These are phyloP conservation scores for Nomada hirtipes DNA, from an alignment of 2,888 invertebrate genomes.

Conservation along the genomic window DNA sequence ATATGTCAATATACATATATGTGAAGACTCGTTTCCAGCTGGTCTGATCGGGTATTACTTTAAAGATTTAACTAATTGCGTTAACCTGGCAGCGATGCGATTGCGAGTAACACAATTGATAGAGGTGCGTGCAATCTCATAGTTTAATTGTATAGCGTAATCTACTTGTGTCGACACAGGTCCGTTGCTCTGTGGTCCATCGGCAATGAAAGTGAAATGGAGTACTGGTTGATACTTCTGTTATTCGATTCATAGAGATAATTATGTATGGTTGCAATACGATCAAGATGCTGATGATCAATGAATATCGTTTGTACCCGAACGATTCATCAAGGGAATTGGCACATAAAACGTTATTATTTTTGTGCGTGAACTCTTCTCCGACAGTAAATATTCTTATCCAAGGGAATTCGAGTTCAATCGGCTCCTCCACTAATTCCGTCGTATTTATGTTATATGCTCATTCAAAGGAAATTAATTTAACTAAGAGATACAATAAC, in stretches of 20 bases:
- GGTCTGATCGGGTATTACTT: constrained; percentile 78
- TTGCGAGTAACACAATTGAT: constrained; percentile 44
- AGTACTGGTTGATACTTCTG: constrained; percentile 30
- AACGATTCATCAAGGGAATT: constrained; percentile 14
- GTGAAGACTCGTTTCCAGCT: constrained; percentile 81
- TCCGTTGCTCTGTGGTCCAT: constrained; percentile 26
- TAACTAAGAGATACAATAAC: background rate
- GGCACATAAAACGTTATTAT: constrained; percentile 17
- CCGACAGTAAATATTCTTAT: constrained; percentile 11
- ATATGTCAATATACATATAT: constrained; percentile 69
- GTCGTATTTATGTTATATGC: constrained; percentile 20
- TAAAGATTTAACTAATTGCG: constrained; percentile 65
- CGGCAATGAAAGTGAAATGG: constrained; percentile 33
- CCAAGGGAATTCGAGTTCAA: background rate
- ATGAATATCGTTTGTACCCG: constrained; percentile 23
- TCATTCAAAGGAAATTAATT: constrained; percentile 11
- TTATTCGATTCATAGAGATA: constrained; percentile 41
- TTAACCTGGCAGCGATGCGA: constrained; percentile 72
- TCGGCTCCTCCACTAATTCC: constrained; percentile 23
- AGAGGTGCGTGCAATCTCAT: constrained; percentile 58
- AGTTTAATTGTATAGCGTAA: constrained; percentile 62
- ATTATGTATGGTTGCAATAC: constrained; percentile 24
- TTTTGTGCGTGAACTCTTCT: constrained; percentile 12
- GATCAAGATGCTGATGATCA: constrained; percentile 14
- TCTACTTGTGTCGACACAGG: constrained; percentile 30